phyloP scores from a whole-genome alignment of 2,888 invertebrate genomes.

The Antitype chi region DNA sequence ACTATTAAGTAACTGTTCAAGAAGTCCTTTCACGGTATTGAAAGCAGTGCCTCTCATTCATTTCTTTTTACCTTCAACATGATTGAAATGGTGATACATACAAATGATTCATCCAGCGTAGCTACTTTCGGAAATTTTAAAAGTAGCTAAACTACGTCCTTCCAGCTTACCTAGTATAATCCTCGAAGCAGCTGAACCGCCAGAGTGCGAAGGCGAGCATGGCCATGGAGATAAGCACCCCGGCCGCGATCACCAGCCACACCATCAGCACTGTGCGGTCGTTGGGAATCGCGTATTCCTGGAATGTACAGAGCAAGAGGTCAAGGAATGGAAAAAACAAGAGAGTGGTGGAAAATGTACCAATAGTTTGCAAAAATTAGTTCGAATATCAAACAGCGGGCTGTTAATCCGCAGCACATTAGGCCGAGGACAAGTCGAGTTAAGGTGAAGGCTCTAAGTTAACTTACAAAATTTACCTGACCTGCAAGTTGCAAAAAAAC shows the following conservation, averaged over 20 bases:
- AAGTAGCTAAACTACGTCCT: neutral
- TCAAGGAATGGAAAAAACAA: neutral
- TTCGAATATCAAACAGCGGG: neutral
- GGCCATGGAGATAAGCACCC: slow-evolving; percentile 79
- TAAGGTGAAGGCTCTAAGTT: no score
- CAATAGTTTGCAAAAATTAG: no score
- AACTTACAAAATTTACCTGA: no score
- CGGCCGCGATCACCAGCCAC: slow-evolving; percentile 83
- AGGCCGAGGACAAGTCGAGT: no score
- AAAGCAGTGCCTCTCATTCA: no score
- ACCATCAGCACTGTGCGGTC: slow-evolving; percentile 75
- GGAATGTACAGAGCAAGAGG: slow-evolving; percentile 57
- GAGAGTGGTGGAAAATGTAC: neutral
- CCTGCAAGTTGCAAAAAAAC: no score
- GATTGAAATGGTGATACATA: no score
- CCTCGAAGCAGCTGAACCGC: slow-evolving; percentile 85
- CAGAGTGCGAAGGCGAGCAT: slow-evolving; percentile 84
- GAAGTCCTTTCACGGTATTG: no score
- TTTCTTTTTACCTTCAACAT: no score
- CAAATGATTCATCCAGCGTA: no score
- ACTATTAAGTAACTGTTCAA: neutral
- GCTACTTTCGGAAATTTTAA: no score
- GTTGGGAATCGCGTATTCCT: slow-evolving; percentile 83
- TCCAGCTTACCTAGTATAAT: slow-evolving; percentile 80
- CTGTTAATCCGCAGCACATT: neutral